These are phyloP conservation scores for Torymus texanus DNA, from an alignment of 2,888 invertebrate genomes.

Conservation along the genomic window DNA sequence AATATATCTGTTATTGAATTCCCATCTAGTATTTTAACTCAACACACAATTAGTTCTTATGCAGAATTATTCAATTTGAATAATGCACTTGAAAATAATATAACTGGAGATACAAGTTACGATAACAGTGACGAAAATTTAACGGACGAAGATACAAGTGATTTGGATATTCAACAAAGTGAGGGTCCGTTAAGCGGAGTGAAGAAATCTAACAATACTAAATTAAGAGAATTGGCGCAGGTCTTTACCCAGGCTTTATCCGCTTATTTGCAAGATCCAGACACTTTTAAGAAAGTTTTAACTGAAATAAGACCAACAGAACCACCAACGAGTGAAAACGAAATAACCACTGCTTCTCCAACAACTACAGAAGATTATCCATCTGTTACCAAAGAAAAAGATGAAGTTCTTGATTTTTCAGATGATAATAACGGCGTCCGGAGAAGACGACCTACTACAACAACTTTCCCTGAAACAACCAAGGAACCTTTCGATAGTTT, in stretches of 20 bases:
- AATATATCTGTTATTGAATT: constrained; percentile 72
- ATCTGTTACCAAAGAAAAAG: constrained; percentile 81
- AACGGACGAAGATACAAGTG: constrained; percentile 71
- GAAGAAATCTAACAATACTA: constrained; percentile 78
- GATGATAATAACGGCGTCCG: constrained; percentile 78
- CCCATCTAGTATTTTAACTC: constrained; percentile 81
- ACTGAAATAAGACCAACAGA: constrained; percentile 88
- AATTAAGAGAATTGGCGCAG: constrained; percentile 85
- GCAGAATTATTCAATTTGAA: constrained; percentile 75
- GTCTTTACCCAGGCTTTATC: constrained; percentile 90
- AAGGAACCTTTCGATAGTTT: constrained; percentile 19
- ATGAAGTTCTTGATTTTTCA: constrained; percentile 87
- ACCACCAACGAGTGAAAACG: constrained; percentile 78
- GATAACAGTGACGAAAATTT: constrained; percentile 61
- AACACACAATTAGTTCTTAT: constrained; percentile 82
- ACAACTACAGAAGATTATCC: constrained; percentile 77
- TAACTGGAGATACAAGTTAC: constrained; percentile 57
- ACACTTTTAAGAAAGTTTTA: constrained; percentile 85
- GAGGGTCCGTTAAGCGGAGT: constrained; percentile 79
- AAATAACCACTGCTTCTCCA: constrained; percentile 65
- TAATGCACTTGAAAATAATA: constrained; percentile 67
- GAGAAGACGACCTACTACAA: constrained; percentile 66
- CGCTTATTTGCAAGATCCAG: constrained; percentile 88
- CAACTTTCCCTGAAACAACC: constrained; percentile 55
- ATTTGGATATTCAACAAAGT: constrained; percentile 80